Base-by-base conservation (phyloP, 2,113 vertebrate genomes). In the Chionis minor region DNA sequence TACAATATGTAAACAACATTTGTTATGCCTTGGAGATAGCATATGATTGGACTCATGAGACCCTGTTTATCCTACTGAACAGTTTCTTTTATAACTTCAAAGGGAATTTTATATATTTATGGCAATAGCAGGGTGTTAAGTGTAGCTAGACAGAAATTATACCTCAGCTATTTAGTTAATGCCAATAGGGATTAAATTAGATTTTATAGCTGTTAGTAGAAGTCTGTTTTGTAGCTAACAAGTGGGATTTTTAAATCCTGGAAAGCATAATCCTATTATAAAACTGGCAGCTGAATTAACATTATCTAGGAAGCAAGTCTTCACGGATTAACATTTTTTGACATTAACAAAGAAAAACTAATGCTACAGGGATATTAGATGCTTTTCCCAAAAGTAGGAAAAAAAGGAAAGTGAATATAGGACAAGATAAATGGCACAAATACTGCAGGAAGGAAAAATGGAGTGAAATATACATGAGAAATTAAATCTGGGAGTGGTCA, bases 241-340 rank as follows among this genome's bases (percentile, higher is more conserved):
- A 98, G 96, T 98, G 97, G 97, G 96, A 97, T 98, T 98, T 98
- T 98, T 97, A 98, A 98, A 98, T 98, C 97, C 98, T 98, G 97
- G 98, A 97, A 98, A 98, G 97, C 94, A 95, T 98, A 98, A 98
- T 98, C 98, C 98, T 98, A 98, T 98, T 98, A 98, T 97, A 96
- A 98, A 98, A 97, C 97, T 97, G 97, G 96, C 97, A 97, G 98
- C 96, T 97, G 97, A 98, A 97, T 98, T 98, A 98, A 98, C 97
- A 96, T 98, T 98, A 97, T 96, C 95, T 94, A 92, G 96, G 93
- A 98, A 98, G 94, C 96, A 95, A 97, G 96, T 97, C 96, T 98
- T 98, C 96, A 94, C 86, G 97, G 98, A 98, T 98, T 98, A 98
- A 97, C 95, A 95, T 96, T 97, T 97, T 94, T 97, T 96, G 93